Evolutionary conservation across 1,140 invertebrate genomes (phyloP).

Genomic region (Homarus americanus): DNA sequence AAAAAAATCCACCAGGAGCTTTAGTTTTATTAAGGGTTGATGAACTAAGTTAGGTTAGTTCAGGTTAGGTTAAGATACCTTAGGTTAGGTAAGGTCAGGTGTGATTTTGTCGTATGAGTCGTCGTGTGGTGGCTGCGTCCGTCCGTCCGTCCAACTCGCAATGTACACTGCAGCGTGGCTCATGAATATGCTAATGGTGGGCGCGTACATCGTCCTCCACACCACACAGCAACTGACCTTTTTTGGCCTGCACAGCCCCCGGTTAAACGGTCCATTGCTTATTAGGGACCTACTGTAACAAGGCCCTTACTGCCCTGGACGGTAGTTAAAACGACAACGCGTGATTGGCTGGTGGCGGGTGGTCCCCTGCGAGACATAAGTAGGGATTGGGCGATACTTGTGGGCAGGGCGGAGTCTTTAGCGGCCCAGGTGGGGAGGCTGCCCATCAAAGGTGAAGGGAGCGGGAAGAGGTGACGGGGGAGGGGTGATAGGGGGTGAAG

Average conservation of each 20-base stretch:
- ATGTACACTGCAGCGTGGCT: background rate
- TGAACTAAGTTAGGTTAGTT: too few relatives aligned
- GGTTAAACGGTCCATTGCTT: background rate
- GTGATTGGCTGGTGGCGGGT: background rate
- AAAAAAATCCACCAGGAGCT: too few relatives aligned
- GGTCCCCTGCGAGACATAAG: background rate
- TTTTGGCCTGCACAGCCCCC: background rate
- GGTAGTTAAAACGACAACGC: background rate
- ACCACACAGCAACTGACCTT: background rate
- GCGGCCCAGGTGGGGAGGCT: background rate
- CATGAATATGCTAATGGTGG: slow-evolving; percentile 7
- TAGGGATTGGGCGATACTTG: background rate
- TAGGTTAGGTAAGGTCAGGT: too few relatives aligned
- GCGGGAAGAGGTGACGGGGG: background rate
- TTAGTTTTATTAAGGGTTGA: background rate
- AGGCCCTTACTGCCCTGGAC: background rate
- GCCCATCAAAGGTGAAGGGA: background rate
- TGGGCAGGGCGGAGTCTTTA: background rate
- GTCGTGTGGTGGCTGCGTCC: too few relatives aligned
- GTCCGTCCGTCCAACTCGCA: background rate
- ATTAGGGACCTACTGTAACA: background rate
- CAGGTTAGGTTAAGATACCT: too few relatives aligned
- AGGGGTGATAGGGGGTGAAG: background rate
- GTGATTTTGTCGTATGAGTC: too few relatives aligned
- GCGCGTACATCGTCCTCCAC: background rate